Conservation (phyloP, 2,888 invertebrate species). For the Rhodophaea formosa region DNA sequence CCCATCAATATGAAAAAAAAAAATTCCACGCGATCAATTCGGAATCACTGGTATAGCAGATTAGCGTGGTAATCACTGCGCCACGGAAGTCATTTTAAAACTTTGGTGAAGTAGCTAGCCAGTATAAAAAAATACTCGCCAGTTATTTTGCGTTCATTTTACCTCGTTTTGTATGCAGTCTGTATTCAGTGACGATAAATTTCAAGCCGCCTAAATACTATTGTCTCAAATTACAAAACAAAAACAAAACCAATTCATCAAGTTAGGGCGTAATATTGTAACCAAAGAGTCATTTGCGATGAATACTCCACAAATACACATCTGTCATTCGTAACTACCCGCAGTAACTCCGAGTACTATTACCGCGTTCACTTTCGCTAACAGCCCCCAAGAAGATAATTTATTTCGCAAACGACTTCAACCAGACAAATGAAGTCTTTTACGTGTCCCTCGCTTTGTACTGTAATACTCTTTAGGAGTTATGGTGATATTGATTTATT, state of each 20-base stretch:
- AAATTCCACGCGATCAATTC: too few species aligned
- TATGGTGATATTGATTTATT: conserved; percentile 10
- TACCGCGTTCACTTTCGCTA: conserved; percentile 36
- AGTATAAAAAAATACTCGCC: too few species aligned
- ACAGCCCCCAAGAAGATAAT: conserved; percentile 45
- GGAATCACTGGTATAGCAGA: too few species aligned
- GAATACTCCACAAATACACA: conserved; percentile 3
- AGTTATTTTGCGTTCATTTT: too few species aligned
- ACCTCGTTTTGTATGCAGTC: too few species aligned
- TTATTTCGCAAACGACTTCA: conserved; percentile 40
- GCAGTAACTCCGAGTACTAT: conserved; percentile 17
- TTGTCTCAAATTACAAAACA: not conserved
- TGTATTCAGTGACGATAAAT: too few species aligned
- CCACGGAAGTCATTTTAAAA: too few species aligned
- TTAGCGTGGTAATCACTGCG: too few species aligned
- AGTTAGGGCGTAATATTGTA: not conserved
- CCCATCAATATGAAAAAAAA: too few species aligned
- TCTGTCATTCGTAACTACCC: conserved; percentile 17
- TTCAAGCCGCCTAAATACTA: too few species aligned
- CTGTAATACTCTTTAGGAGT: conserved; percentile 12
- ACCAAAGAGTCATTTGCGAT: conserved; percentile 11
- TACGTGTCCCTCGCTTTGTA: conserved; percentile 28
- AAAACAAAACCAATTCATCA: conserved; percentile 11
- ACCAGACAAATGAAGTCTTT: conserved; percentile 39
- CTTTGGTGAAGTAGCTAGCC: too few species aligned